phyloP scores from a whole-genome alignment of 2,888 invertebrate genomes.

The Acronicta aceris region DNA sequence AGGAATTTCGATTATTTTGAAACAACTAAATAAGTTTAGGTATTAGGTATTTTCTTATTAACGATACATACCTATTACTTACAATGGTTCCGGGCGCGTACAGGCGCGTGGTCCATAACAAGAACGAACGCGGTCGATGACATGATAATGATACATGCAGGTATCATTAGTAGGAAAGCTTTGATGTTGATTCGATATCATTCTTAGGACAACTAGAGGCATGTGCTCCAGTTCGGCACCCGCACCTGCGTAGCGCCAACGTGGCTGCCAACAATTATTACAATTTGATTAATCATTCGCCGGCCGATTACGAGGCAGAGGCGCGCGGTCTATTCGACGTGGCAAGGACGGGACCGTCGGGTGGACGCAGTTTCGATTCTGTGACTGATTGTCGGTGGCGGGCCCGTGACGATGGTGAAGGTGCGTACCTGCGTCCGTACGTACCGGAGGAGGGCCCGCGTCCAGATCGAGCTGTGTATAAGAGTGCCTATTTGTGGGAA shows the following conservation, averaged over 20 bases:
- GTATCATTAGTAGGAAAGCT: constrained; percentile 47
- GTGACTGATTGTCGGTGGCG: constrained; percentile 85
- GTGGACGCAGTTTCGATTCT: constrained; percentile 86
- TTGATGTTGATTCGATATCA: constrained; percentile 77
- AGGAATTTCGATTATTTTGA: constrained; percentile 14
- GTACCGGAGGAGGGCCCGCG: constrained; percentile 84
- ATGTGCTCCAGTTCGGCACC: constrained; percentile 84
- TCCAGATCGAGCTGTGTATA: constrained; percentile 84
- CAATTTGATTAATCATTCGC: constrained; percentile 88
- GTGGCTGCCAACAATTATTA: constrained; percentile 89
- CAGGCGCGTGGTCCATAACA: constrained; percentile 70
- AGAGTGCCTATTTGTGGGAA: constrained; percentile 90
- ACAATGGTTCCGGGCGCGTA: constrained; percentile 76
- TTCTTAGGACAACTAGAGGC: constrained; percentile 89
- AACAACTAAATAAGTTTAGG: too few species aligned
- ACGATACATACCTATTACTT: neutral
- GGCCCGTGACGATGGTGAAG: constrained; percentile 86
- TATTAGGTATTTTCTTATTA: constrained; percentile 8
- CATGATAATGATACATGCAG: constrained; percentile 11
- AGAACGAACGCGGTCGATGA: constrained; percentile 59
- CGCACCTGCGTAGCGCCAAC: constrained; percentile 84
- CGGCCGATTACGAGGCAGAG: constrained; percentile 82
- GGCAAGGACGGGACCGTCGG: constrained; percentile 72
- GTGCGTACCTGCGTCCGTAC: constrained; percentile 83
- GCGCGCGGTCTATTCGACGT: constrained; percentile 74